Evolutionary conservation across 2,888 invertebrate species (phyloP).

Genomic region (Perizoma affinitatum): DNA sequence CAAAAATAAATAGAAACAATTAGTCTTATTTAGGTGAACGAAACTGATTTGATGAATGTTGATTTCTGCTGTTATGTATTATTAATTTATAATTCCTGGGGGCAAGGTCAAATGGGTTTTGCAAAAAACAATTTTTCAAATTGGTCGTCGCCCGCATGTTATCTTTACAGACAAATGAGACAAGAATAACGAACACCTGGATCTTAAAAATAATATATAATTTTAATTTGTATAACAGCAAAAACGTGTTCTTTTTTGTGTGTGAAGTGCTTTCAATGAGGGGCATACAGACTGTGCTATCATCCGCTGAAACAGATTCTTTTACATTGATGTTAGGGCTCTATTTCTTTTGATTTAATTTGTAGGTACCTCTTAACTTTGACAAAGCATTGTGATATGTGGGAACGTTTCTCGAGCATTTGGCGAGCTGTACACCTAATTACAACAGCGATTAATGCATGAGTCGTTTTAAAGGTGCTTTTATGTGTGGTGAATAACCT

Average conservation of each 20-base stretch:
- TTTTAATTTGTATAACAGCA: conserved; percentile 19
- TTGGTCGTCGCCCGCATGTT: too few species aligned
- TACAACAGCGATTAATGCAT: conserved; percentile 35
- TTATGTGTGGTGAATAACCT: conserved; percentile 24
- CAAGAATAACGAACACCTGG: conserved; percentile 3
- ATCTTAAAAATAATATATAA: not conserved
- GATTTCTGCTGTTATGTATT: too few species aligned
- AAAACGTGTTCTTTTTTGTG: conserved; percentile 23
- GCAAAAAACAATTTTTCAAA: too few species aligned
- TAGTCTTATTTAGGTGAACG: too few species aligned
- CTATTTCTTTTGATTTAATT: conserved; percentile 17
- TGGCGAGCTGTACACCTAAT: conserved; percentile 36
- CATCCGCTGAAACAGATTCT: conserved; percentile 14
- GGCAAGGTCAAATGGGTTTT: too few species aligned
- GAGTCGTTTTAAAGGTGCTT: conserved; percentile 26
- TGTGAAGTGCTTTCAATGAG: conserved; percentile 25
- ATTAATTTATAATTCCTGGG: too few species aligned
- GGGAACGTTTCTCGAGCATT: conserved; percentile 31
- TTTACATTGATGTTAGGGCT: conserved; percentile 16
- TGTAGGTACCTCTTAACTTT: conserved; percentile 35
- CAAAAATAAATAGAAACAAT: too few species aligned
- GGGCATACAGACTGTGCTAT: conserved; percentile 24
- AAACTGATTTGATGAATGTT: too few species aligned
- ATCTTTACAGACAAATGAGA: not conserved
- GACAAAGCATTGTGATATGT: conserved; percentile 36